phyloP scores from a whole-genome alignment of 1,140 invertebrate genomes.

The Phthorimaea operculella region DNA sequence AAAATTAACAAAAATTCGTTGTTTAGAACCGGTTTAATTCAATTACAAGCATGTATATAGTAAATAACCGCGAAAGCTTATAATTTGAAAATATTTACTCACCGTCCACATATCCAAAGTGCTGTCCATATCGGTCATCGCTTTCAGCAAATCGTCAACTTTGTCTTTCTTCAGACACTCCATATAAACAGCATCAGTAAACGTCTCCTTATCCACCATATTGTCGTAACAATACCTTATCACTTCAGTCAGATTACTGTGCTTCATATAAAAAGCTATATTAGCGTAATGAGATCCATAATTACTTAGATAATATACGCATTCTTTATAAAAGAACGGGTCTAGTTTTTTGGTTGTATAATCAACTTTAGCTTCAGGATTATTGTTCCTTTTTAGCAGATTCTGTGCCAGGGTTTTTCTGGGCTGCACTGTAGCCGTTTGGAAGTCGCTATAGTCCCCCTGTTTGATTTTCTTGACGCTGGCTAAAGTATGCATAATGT shows the following conservation, averaged over 20 bases:
- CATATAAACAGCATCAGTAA: slow-evolving; percentile 77
- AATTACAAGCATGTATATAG: no score
- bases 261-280: slow-evolving; percentile 77
- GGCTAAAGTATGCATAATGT: slow-evolving; percentile 69
- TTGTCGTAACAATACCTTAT: slow-evolving; percentile 74
- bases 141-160: slow-evolving; percentile 70
- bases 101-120: slow-evolving; percentile 75
- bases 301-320: slow-evolving; percentile 76
- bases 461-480: slow-evolving; percentile 68
- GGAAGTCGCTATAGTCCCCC: slow-evolving; percentile 66
- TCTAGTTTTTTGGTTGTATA: slow-evolving; percentile 54
- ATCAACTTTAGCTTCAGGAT: slow-evolving; percentile 43
- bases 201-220: slow-evolving; percentile 73
- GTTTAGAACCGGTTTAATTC: no score
- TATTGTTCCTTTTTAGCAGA: slow-evolving; percentile 41
- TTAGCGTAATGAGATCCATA: slow-evolving; percentile 77
- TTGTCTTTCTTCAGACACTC: slow-evolving; percentile 72
- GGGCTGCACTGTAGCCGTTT: slow-evolving; percentile 41
- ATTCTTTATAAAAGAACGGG: slow-evolving; percentile 76
- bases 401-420: slow-evolving; percentile 41
- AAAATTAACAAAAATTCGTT: no score
- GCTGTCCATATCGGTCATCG: slow-evolving; percentile 72
- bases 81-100: slow-evolving; percentile 34
- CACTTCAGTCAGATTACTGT: slow-evolving; percentile 71
- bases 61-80: no score